Evolutionary conservation across 1,140 invertebrate genomes (phyloP).

Genomic region (Dysdera silvatica): DNA sequence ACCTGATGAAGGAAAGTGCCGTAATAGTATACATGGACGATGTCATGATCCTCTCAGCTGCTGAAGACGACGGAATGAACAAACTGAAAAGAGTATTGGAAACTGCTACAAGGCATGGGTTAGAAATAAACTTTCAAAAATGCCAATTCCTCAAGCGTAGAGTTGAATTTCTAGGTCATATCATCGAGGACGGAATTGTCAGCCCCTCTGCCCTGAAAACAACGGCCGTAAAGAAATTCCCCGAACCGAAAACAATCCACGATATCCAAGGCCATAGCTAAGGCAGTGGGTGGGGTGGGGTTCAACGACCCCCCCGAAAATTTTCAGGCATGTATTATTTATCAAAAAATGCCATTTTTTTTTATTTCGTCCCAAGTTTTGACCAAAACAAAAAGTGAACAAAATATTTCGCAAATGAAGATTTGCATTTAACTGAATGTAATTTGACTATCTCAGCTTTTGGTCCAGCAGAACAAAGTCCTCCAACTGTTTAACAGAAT

Average conservation of each 20-base stretch:
- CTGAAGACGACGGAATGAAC: not conserved
- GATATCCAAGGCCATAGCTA: not conserved
- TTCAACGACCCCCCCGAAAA: no score
- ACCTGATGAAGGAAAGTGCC: not conserved
- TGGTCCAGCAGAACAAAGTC: no score
- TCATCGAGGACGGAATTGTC: conserved; percentile 1
- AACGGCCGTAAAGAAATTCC: not conserved
- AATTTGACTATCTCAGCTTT: no score
- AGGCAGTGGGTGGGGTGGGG: no score
- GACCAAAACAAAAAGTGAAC: no score
- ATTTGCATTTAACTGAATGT: no score
- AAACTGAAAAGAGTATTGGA: not conserved
- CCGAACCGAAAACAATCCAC: not conserved
- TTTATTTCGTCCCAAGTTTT: no score
- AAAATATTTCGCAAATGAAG: no score
- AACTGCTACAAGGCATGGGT: not conserved
- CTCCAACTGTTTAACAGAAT: no score
- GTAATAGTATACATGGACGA: conserved; percentile 8
- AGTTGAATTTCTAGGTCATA: conserved; percentile 23
- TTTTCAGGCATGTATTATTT: no score
- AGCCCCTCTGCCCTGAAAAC: not conserved
- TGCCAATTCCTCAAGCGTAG: conserved; percentile 6
- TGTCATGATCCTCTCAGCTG: not conserved
- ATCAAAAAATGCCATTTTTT: no score
- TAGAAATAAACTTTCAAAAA: conserved; percentile 15